phyloP scores from a whole-genome alignment of 2,797 vertebrate genomes.

The Phrynocephalus guinanensis region DNA sequence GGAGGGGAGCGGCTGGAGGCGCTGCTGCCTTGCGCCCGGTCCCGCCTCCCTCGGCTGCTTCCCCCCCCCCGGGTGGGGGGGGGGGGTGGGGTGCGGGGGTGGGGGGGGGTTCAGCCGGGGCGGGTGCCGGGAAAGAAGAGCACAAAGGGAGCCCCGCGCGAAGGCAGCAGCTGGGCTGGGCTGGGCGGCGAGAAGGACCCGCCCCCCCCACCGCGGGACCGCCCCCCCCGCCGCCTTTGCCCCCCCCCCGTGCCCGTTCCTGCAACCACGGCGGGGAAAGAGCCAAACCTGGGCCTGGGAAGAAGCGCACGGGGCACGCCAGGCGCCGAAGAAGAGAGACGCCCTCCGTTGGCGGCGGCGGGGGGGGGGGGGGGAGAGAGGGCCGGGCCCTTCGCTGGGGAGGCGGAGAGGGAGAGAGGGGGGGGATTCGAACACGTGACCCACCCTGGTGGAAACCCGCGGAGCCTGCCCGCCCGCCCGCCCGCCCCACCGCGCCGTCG shows the following conservation, averaged over 20 bases:
- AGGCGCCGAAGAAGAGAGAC: too few species aligned
- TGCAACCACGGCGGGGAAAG: neutral
- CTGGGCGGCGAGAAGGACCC: neutral
- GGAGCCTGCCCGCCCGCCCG: too few species aligned
- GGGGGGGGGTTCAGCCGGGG: neutral
- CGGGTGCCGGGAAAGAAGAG: too few species aligned
- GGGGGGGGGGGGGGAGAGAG: too few species aligned
- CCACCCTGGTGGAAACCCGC: too few species aligned
- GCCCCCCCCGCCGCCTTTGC: too few species aligned
- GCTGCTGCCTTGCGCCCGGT: too few species aligned
- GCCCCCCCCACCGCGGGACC: neutral
- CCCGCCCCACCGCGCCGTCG: too few species aligned
- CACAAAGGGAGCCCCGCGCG: conserved; percentile 44
- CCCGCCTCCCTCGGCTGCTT: neutral
- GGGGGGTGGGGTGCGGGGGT: neutral
- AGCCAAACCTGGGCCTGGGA: neutral
- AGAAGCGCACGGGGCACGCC: neutral
- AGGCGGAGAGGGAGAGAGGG: too few species aligned
- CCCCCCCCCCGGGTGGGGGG: neutral
- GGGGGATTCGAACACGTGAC: too few species aligned
- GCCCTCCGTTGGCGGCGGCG: too few species aligned
- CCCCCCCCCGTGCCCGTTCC: neutral
- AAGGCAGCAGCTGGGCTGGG: neutral
- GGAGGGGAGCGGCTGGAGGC: neutral
- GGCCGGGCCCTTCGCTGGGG: fast-evolving